Evolutionary conservation across 2,797 vertebrate genomes (phyloP), one percentile per base, ranked within the genome.

Genomic region (Heliangelus exortis): DNA sequence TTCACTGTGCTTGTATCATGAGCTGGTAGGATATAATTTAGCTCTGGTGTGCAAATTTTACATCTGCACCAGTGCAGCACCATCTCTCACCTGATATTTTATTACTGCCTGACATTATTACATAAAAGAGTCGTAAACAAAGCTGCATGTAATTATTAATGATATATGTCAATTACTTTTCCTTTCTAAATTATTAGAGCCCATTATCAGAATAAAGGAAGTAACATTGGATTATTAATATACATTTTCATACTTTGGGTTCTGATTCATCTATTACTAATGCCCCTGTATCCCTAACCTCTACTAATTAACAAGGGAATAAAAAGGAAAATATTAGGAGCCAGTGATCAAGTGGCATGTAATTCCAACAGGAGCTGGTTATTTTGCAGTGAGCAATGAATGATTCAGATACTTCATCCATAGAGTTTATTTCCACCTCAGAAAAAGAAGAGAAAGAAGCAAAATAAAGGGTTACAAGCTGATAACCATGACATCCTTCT

Each of bases 211-310:
- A 29, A 77, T 48, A 63, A 65, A 58, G 8, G 23, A 58, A 18
- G 17, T 22, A 53, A 19, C 13, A 5, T 21, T 33, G 21, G 2
- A 45, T 25, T 51, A 39, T 47, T 59, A 39, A n/a, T 11, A 39
- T 2, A n/a, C 8, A 8, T 22, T 22, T 77, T 57, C 19, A 51
- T 29, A 58, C 2, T 53, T 58, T 13, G 13, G 66, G 25, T 63
- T 59, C 33, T 26, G 29, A 59, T 41, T 72, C 17, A 33, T 31
- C 29, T 61, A 22, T 10, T 54, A 41, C 23, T 59, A 88, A 54
- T 7, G 39, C 5, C 21, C 15, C 12, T 1, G 0, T 31, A 54
- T 5, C 21, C 9, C 10, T 33, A 1, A 2, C 15, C 12, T 29
- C 18, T 34, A 17, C 25, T 20, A 31, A 39, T 31, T 53, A 59